Conservation (phyloP, 2,888 invertebrate genomes). For the Merodon equestris region DNA sequence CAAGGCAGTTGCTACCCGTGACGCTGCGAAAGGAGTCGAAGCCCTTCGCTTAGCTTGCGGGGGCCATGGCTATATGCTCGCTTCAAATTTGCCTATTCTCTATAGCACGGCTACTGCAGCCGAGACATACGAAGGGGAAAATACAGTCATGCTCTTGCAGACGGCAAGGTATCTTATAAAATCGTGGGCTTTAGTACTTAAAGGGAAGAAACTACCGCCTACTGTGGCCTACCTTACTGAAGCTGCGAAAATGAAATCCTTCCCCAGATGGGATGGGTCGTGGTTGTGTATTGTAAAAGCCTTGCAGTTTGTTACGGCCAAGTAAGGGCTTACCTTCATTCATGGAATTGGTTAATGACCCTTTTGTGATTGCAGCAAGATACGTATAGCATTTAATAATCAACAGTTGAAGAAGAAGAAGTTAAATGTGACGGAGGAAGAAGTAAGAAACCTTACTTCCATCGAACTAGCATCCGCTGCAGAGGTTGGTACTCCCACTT, state of each 20-base stretch:
- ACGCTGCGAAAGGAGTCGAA: constrained; percentile 87
- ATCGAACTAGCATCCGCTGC: constrained; percentile 90
- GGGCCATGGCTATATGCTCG: constrained; percentile 95
- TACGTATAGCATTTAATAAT: constrained; percentile 84
- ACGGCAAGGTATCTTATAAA: constrained; percentile 91
- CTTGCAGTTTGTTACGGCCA: constrained; percentile 79
- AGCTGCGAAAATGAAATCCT: constrained; percentile 63
- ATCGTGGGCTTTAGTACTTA: constrained; percentile 84
- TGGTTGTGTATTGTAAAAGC: constrained; percentile 78
- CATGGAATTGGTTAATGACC: neutral
- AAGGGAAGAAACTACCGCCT: constrained; percentile 82
- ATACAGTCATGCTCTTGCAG: constrained; percentile 94
- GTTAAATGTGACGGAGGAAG: constrained; percentile 82
- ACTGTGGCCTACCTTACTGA: constrained; percentile 85
- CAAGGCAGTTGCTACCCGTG: constrained; percentile 89
- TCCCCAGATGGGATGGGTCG: constrained; percentile 74
- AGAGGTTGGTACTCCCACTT: constrained; percentile 83
- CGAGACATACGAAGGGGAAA: constrained; percentile 97
- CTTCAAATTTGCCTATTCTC: constrained; percentile 89
- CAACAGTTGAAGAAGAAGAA: constrained; percentile 84
- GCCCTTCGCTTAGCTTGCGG: constrained; percentile 93
- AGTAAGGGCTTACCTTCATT: constrained; percentile 73
- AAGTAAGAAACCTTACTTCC: constrained; percentile 92
- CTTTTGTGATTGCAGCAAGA: constrained; percentile 82
- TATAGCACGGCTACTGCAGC: constrained; percentile 90